Base-by-base conservation (phyloP, 2,888 invertebrate species). In the Drosophila incognita region DNA sequence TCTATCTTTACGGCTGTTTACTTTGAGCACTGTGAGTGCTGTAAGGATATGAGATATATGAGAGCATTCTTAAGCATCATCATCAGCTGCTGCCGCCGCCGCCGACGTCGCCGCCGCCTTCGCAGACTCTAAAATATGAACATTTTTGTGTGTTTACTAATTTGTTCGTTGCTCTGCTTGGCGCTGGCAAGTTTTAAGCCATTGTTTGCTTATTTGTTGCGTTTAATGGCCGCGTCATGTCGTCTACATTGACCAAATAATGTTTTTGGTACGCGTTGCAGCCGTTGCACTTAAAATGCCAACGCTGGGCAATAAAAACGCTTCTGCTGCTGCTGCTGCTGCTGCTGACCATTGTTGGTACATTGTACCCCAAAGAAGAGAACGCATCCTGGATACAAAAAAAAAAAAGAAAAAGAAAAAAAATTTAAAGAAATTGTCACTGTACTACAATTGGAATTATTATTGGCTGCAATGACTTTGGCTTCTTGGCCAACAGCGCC, bases 231-330 rank as follows among this genome's bases (percentile, higher is more conserved):
- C 84, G 88, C 87, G 82, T 88, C 87, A 81, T 90, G 90, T 82
- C 86, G 87, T 87, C 87, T 87, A 89, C 89, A 87, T 89, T 87
- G 90, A 81, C 88, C 90, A 86, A 89, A 86, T 85, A 87, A 87
- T 87, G 87, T 84, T 76, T 75, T 75, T 56, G 71, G 62, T 51
- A 79, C 73, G 56, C 73, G 56, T 13, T 56, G 56, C 56, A 38
- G 54, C 29, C 61, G 72, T 65, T 71, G 76, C 77, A 87, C 91
- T 92, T 92, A 89, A 92, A 91, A 91, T 90, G 91, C 91, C 92
- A 90, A 69, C 78, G 87, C 83, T 82, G 83, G 80, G 90, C 86
- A 91, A 92, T 92, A 92, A 92, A 92, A 91, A 81, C 70, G 66
- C 57, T 31, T 31, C 10, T 70, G 75, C 42, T 49, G 63, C 21